A percentile compares a stretch with the other conserved stretches of the same genome.
phyloP scores from a whole-genome alignment of 2,113 vertebrate species.

The Sula dactylatra region DNA sequence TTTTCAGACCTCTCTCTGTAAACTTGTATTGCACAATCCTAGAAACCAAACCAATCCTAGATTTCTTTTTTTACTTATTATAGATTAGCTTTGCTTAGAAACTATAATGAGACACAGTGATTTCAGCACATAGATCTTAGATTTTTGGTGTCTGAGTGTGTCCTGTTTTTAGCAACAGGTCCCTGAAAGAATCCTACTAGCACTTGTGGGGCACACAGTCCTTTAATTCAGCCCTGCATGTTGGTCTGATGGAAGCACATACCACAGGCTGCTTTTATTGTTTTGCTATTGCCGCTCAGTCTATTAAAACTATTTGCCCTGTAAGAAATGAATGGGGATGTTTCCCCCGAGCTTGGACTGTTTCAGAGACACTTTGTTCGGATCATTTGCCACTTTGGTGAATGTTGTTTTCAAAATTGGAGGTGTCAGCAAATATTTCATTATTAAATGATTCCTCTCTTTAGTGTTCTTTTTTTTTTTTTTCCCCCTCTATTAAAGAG shows the following conservation, averaged over 20 bases:
- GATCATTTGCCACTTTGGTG: background rate
- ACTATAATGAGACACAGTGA: background rate
- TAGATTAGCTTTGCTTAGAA: background rate
- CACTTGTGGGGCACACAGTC: background rate
- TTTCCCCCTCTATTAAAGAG: background rate
- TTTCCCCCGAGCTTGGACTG: background rate
- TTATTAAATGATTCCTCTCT: background rate
- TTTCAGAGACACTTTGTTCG: background rate
- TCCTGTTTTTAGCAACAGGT: background rate
- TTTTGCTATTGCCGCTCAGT: background rate
- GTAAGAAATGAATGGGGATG: background rate
- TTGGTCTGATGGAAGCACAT: rapidly evolving
- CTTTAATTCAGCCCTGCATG: background rate
- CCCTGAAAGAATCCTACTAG: background rate
- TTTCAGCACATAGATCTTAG: background rate
- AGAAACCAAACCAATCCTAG: background rate
- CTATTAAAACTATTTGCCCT: background rate
- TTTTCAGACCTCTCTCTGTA: background rate
- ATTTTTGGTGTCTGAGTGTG: background rate
- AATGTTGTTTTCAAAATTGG: background rate
- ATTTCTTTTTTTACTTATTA: background rate
- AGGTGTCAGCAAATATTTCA: background rate
- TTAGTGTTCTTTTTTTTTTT: background rate
- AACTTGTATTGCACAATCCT: background rate
- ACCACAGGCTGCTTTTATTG: background rate